Base-by-base conservation (phyloP, 1,140 invertebrate species). In the Laupala kohalensis region DNA sequence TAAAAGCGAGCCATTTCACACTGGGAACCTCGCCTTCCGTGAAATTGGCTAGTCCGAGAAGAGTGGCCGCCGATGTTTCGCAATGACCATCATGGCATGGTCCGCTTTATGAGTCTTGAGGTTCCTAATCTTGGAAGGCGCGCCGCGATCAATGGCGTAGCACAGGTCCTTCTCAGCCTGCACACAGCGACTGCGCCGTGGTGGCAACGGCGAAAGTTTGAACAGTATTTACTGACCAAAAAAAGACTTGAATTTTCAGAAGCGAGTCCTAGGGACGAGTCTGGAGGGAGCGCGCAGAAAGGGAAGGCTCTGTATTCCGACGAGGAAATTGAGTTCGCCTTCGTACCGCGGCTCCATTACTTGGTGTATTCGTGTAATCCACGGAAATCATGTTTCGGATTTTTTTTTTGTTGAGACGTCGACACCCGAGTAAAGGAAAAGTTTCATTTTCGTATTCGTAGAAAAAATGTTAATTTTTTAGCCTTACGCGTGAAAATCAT, bases 1-100 rank as follows among this genome's bases (percentile, higher is more conserved):
- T 66, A 66, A 66, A 27, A 27, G 26, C 64, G 23, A n/a, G 26
- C 26, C 64, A 66, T 66, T 66, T 66, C 64, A 66, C 64, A 66
- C 64, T 66, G 64, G 26, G 23, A 23, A n/a, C 26, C 23, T 27
- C 64, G 26, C 64, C 23, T 24, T 27, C 64, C 64, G 64, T 66
- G 64, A 66, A 66, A 66, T 66, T 66, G 64, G 64, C 9, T 27
- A 24, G 64, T 19, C 37, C 37, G 37, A 19, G 37, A 53, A 53
- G 37, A 53, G 37, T 53, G 37, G 37, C 37, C 37, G 37, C 37
- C 37, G 37, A 53, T 53, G 37, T 53, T 53, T 53, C 37, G 37
- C 37, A 53, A 53, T 53, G 37, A 53, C 30, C 37, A 53, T 53
- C 37, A 53, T 53, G 37, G 37, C 37, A 19, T 19, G n/a, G 37